These are phyloP conservation scores for Silurus lanzhouensis DNA, from an alignment of 2,797 vertebrate species.

Conservation along the genomic window DNA sequence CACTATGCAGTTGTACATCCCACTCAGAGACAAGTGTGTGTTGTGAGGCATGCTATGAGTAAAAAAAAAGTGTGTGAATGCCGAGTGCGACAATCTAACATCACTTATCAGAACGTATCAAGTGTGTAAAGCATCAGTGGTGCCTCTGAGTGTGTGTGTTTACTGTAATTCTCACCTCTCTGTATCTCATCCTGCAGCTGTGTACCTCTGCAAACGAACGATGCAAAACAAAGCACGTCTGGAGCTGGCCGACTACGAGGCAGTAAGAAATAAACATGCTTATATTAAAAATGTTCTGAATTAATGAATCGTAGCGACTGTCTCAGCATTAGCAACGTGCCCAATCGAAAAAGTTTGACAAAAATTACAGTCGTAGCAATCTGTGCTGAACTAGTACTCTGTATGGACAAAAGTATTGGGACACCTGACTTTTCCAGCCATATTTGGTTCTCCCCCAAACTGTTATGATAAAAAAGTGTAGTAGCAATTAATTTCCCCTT, in stretches of 20 bases:
- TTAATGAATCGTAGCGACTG: background rate
- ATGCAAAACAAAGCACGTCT: slow-evolving; percentile 99
- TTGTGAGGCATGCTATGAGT: background rate
- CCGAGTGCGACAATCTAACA: background rate
- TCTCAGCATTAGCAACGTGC: background rate
- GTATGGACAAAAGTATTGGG: too few relatives aligned
- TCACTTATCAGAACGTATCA: slow-evolving; percentile 10
- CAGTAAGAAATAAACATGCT: slow-evolving; percentile 79
- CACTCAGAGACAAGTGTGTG: background rate
- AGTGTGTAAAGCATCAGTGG: slow-evolving; percentile 21
- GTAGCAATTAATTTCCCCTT: too few relatives aligned
- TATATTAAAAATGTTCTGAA: background rate
- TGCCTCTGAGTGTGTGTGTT: slow-evolving; percentile 17
- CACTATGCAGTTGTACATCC: slow-evolving; percentile 4
- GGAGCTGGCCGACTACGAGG: slow-evolving; percentile 96
- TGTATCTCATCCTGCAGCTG: slow-evolving; percentile 76
- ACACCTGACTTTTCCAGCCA: too few relatives aligned
- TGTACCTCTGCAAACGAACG: slow-evolving; percentile 99
- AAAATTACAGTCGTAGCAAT: background rate
- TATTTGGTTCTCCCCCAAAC: too few relatives aligned
- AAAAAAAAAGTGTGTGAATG: slow-evolving; percentile 5
- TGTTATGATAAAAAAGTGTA: too few relatives aligned
- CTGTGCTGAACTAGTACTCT: too few relatives aligned
- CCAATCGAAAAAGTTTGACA: background rate
- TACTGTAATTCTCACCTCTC: slow-evolving; percentile 36